These are phyloP conservation scores for Acrocephalus arundinaceus DNA, from an alignment of 2,113 vertebrate species.

Conservation along the genomic window DNA sequence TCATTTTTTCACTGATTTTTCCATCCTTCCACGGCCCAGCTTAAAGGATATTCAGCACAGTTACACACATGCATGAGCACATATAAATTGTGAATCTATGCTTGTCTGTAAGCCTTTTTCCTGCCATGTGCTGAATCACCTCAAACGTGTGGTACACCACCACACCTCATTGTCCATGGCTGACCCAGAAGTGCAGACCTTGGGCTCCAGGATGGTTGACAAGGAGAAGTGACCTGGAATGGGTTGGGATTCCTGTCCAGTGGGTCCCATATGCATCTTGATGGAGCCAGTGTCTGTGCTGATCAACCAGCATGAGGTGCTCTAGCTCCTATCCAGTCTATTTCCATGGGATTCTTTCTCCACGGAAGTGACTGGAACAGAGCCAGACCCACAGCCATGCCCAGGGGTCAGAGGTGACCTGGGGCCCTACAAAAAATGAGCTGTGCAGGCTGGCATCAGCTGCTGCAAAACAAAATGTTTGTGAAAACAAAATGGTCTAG, in stretches of 20 bases:
- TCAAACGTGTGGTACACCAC: background rate
- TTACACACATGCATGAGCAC: too few species aligned
- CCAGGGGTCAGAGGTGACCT: background rate
- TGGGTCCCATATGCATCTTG: fast-evolving
- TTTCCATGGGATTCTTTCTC: background rate
- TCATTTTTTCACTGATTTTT: background rate
- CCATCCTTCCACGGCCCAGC: background rate
- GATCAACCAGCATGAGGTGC: background rate
- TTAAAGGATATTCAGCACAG: background rate
- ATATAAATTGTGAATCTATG: background rate
- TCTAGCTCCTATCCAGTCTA: background rate
- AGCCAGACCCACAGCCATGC: background rate
- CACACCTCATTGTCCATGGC: background rate
- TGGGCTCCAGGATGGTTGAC: background rate
- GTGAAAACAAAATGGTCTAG: background rate
- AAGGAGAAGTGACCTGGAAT: background rate
- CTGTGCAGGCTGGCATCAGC: background rate
- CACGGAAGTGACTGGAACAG: background rate
- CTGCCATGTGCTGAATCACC: background rate
- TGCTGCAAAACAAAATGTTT: background rate
- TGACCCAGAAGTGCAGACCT: background rate
- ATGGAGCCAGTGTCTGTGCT: background rate
- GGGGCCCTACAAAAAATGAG: background rate
- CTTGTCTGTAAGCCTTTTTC: background rate
- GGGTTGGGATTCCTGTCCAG: background rate